phyloP scores from a whole-genome alignment of 1,140 invertebrate species.

The Leucophenga varia region DNA sequence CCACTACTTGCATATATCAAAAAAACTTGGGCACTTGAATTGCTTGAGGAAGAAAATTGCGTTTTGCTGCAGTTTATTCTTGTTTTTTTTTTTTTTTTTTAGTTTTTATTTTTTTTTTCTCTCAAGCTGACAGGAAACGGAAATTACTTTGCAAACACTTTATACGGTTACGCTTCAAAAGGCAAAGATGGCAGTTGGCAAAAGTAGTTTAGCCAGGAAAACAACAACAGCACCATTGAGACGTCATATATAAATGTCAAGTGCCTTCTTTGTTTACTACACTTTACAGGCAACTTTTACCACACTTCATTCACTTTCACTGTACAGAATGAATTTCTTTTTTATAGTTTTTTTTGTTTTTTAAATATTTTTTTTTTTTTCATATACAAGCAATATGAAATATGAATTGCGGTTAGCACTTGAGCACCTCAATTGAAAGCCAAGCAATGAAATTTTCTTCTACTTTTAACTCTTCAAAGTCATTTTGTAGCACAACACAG shows the following conservation, averaged over 20 bases:
- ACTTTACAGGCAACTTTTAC: too few species aligned
- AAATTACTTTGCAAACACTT: constrained; percentile 54
- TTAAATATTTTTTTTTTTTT: constrained; percentile 34
- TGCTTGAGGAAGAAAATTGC: too few species aligned
- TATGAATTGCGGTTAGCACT: constrained; percentile 52
- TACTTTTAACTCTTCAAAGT: constrained; percentile 11
- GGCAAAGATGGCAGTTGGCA: constrained; percentile 15
- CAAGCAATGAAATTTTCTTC: constrained; percentile 2
- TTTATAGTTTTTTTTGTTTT: constrained; percentile 15
- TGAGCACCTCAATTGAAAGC: constrained; percentile 18
- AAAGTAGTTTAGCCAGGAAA: constrained; percentile 25
- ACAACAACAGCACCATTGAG: too few species aligned
- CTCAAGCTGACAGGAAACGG: constrained; percentile 47
- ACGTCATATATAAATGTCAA: too few species aligned
- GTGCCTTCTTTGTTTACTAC: constrained; percentile 38
- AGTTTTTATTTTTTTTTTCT: too few species aligned
- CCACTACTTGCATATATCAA: too few species aligned
- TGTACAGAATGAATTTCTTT: too few species aligned
- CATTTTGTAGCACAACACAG: constrained; percentile 19
- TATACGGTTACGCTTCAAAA: constrained; percentile 24
- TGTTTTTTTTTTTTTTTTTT: too few species aligned
- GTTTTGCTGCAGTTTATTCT: too few species aligned
- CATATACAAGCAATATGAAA: constrained; percentile 40
- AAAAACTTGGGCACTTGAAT: too few species aligned
- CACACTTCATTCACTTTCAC: too few species aligned